These are phyloP conservation scores for Eupeodes latifasciatus DNA, from an alignment of 2,888 invertebrate genomes.

Conservation along the genomic window DNA sequence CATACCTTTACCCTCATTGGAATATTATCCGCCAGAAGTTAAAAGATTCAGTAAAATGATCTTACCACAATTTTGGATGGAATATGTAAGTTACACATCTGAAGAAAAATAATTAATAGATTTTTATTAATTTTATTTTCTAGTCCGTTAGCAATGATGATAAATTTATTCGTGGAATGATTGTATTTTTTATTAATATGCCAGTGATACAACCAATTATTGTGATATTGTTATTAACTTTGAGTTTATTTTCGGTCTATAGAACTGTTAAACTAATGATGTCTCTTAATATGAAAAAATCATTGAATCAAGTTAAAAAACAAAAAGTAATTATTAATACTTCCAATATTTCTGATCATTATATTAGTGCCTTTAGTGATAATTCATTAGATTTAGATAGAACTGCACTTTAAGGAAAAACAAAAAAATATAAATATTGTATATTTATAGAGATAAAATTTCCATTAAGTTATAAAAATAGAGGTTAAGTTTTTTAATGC, in stretches of 20 bases:
- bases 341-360: slow-evolving; percentile 39
- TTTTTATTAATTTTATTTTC: background rate
- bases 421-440: background rate
- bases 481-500: too few species aligned
- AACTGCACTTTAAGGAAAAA: slow-evolving; percentile 28
- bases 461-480: background rate
- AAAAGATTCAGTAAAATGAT: slow-evolving; percentile 85
- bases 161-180: slow-evolving; percentile 37
- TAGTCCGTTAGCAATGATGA: slow-evolving; percentile 48
- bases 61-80: slow-evolving; percentile 88
- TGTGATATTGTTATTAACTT: slow-evolving; percentile 37
- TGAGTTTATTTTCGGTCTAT: slow-evolving; percentile 54
- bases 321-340: slow-evolving; percentile 12
- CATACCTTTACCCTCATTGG: slow-evolving; percentile 71
- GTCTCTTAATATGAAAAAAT: slow-evolving; percentile 3
- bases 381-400: slow-evolving; percentile 47
- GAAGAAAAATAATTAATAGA: background rate
- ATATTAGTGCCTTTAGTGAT: slow-evolving; percentile 33
- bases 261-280: slow-evolving; percentile 43
- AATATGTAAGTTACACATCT: slow-evolving; percentile 86
- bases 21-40: slow-evolving; percentile 77
- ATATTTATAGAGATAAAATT: background rate
- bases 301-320: slow-evolving; percentile 28
- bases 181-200: slow-evolving; percentile 49
- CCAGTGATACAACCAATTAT: slow-evolving; percentile 65